Evolutionary conservation across 92 coral and sea anemone genomes (phyloP).

Genomic region (Phenganax stokvisi): DNA sequence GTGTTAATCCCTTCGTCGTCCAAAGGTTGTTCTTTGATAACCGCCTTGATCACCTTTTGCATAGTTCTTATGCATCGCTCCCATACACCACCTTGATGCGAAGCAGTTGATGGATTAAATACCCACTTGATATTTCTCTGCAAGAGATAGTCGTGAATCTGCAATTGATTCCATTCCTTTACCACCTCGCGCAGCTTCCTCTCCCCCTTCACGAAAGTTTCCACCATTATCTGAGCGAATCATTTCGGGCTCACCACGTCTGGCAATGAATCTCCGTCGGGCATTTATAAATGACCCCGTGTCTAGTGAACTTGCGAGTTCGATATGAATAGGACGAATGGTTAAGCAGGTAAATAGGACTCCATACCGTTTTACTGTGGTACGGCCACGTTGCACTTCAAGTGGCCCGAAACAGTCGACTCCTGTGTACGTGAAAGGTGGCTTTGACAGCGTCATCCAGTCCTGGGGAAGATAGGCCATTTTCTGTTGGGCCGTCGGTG

Average conservation of each 20-base stretch:
- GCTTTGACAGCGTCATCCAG: neutral
- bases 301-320: neutral
- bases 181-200: too few relatives aligned
- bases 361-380: slow-evolving; percentile 16
- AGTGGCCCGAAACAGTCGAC: slow-evolving; percentile 24
- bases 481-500: neutral
- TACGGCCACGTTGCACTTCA: slow-evolving; percentile 9
- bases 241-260: neutral
- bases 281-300: neutral
- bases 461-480: slow-evolving; percentile 29
- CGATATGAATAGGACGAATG: neutral
- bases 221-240: neutral
- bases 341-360: slow-evolving; percentile 27
- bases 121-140: too few relatives aligned
- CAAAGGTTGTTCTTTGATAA: neutral
- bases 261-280: neutral
- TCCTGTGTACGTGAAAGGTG: slow-evolving; percentile 9
- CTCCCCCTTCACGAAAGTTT: too few relatives aligned
- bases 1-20: neutral
- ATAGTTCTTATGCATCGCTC: neutral
- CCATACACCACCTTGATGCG: too few relatives aligned
- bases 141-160: too few relatives aligned
- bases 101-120: too few relatives aligned
- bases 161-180: too few relatives aligned
- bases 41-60: neutral